These are phyloP conservation scores for Drepana falcataria DNA, from an alignment of 2,888 invertebrate species.

Conservation along the genomic window DNA sequence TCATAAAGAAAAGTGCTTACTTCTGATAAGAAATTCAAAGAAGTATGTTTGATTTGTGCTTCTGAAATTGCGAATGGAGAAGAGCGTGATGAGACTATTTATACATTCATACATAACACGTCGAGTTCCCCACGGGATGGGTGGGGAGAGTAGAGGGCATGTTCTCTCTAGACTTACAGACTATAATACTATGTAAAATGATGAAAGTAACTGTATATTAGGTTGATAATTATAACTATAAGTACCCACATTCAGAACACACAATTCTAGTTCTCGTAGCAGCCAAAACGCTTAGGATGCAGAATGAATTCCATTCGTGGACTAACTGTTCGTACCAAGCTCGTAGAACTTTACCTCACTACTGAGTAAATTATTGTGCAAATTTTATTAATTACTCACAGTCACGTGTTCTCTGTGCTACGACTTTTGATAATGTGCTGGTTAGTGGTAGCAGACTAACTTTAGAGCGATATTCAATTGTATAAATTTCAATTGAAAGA, in stretches of 20 bases:
- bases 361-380: conserved; percentile 28
- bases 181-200: too few relatives aligned
- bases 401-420: conserved; percentile 10
- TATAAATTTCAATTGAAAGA: too few relatives aligned
- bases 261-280: neutral
- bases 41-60: too few relatives aligned
- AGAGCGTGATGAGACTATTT: too few relatives aligned
- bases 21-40: too few relatives aligned
- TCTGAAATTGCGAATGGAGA: too few relatives aligned
- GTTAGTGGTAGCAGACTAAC: neutral
- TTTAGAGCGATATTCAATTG: neutral
- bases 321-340: conserved; percentile 12
- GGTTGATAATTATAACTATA: neutral
- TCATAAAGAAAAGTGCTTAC: too few relatives aligned
- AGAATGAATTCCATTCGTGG: conserved; percentile 18
- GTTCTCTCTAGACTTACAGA: too few relatives aligned
- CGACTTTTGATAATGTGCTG: conserved; percentile 2
- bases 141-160: too few relatives aligned
- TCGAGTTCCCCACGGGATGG: too few relatives aligned
- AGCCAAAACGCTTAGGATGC: conserved; percentile 7
- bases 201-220: too few relatives aligned
- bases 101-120: too few relatives aligned
- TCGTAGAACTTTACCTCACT: conserved; percentile 21
- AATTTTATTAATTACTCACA: conserved; percentile 37
- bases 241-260: neutral